Conservation (phyloP, 2,888 invertebrate genomes). For the Elegia similella region DNA sequence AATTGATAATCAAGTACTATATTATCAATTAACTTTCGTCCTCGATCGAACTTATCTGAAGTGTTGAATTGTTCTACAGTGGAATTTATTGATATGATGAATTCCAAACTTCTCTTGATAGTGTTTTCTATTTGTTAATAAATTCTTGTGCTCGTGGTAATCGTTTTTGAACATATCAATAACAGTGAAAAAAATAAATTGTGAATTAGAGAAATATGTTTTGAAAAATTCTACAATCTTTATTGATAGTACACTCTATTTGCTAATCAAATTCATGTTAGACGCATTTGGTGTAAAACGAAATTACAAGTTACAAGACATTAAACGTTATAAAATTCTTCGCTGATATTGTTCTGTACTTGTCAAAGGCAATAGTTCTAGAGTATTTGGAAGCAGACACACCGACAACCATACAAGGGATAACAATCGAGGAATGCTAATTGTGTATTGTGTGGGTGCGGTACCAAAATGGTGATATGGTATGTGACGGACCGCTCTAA, state of each 20-base stretch:
- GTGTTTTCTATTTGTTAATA: no score
- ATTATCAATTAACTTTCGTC: not conserved
- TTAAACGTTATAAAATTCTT: not conserved
- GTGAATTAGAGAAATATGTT: no score
- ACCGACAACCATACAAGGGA: not conserved
- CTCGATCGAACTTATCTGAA: not conserved
- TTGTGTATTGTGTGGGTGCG: conserved; percentile 11
- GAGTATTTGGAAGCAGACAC: not conserved
- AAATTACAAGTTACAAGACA: no score
- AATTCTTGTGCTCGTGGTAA: no score
- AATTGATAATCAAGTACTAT: not conserved
- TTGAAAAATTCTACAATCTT: no score
- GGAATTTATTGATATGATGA: not conserved
- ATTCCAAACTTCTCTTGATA: no score
- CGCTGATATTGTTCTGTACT: not conserved
- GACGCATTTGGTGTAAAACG: no score
- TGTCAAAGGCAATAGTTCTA: not conserved
- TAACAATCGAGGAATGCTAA: conserved; percentile 11
- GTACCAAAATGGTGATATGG: conserved; percentile 55
- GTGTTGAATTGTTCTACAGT: not conserved
- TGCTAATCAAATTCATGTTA: no score
- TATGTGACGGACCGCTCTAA: conserved; percentile 42
- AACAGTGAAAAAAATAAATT: no score
- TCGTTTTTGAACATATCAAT: no score
- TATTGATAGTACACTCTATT: no score